A percentile compares a stretch with the other conserved stretches of the same genome.
Evolutionary conservation across 30 jellyfish, hydroid and myxozoan species (phyloP).

Genomic region (Morbakka virulenta): DNA sequence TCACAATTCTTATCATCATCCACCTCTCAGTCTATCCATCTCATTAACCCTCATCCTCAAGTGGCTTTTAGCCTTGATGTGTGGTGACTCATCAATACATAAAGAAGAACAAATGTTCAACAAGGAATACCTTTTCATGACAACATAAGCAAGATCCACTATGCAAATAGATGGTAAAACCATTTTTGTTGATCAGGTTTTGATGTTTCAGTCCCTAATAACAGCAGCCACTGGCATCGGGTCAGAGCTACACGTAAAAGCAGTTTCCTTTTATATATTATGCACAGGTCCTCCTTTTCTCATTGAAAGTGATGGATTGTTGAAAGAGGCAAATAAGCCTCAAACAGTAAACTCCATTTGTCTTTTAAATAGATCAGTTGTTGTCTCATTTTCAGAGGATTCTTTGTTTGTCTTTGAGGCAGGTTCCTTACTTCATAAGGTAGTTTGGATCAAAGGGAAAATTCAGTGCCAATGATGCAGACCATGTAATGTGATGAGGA

Average conservation of each 20-base stretch:
- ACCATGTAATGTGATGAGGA: not conserved
- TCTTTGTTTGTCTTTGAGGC: not conserved
- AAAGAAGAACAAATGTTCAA: not conserved
- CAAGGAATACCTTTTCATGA: not conserved
- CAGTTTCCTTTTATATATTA: slow-evolving; percentile 2
- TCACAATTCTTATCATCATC: too few relatives aligned
- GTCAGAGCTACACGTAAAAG: slow-evolving; percentile 1
- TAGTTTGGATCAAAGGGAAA: slow-evolving; percentile 17
- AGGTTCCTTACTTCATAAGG: slow-evolving; percentile 6
- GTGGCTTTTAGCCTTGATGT: too few relatives aligned
- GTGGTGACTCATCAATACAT: too few relatives aligned
- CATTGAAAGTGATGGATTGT: slow-evolving; percentile 7
- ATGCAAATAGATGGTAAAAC: slow-evolving; percentile 2
- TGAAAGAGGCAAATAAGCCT: slow-evolving; percentile 18
- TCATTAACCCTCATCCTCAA: too few relatives aligned
- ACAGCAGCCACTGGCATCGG: slow-evolving; percentile 9
- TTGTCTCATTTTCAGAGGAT: not conserved
- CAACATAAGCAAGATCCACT: slow-evolving; percentile 10
- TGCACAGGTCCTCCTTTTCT: slow-evolving; percentile 13
- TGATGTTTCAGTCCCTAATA: slow-evolving; percentile 24
- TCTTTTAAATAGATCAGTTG: slow-evolving; percentile 8
- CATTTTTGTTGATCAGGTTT: slow-evolving; percentile 7
- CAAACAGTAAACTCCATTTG: slow-evolving; percentile 5
- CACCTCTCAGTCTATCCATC: too few relatives aligned
- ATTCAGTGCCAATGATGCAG: slow-evolving; percentile 14